Percentiles rank a stretch among this genome's conserved stretches.
phyloP scores from a whole-genome alignment of 2,888 invertebrate species.

The Acanthococcus lagerstroemiae region DNA sequence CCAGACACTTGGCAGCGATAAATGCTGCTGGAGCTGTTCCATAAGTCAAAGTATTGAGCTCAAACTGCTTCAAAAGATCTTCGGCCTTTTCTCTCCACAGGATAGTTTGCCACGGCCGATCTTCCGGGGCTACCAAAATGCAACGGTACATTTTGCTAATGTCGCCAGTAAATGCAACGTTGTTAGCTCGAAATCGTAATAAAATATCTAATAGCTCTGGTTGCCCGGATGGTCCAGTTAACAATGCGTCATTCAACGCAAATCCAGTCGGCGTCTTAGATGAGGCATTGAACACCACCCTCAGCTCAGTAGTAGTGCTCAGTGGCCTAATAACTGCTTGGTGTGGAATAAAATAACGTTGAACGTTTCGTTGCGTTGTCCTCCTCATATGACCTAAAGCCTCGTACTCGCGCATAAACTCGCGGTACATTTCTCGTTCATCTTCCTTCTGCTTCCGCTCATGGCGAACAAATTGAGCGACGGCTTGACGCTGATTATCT shows the following conservation, averaged over 20 bases:
- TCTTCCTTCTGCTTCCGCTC: background rate
- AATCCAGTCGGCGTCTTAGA: constrained; percentile 33
- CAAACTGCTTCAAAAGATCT: constrained; percentile 14
- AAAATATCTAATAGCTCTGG: constrained; percentile 39
- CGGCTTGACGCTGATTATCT: background rate
- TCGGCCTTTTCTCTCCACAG: constrained; percentile 38
- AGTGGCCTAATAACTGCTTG: constrained; percentile 33
- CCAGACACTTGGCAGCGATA: constrained; percentile 37
- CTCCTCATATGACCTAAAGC: constrained; percentile 4
- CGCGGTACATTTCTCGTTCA: too few species aligned
- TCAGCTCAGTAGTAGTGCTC: constrained; percentile 35
- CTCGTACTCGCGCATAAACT: constrained; percentile 17
- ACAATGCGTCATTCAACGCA: constrained; percentile 40
- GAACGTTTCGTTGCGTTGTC: background rate
- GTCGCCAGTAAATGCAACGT: constrained; percentile 39
- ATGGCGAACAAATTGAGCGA: background rate
- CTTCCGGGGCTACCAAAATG: constrained; percentile 36
- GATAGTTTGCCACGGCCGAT: constrained; percentile 40
- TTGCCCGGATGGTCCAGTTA: constrained; percentile 39
- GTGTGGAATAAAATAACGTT: constrained; percentile 36
- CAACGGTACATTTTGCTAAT: constrained; percentile 41
- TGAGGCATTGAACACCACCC: constrained; percentile 37
- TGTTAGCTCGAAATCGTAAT: constrained; percentile 37
- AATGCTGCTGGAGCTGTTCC: constrained; percentile 40
- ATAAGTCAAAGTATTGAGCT: constrained; percentile 39